Percentiles rank a stretch among this genome's conserved stretches.
Conservation (phyloP, 37 sponge, comb jelly and placozoan genomes). For the Beroe forskalii region DNA sequence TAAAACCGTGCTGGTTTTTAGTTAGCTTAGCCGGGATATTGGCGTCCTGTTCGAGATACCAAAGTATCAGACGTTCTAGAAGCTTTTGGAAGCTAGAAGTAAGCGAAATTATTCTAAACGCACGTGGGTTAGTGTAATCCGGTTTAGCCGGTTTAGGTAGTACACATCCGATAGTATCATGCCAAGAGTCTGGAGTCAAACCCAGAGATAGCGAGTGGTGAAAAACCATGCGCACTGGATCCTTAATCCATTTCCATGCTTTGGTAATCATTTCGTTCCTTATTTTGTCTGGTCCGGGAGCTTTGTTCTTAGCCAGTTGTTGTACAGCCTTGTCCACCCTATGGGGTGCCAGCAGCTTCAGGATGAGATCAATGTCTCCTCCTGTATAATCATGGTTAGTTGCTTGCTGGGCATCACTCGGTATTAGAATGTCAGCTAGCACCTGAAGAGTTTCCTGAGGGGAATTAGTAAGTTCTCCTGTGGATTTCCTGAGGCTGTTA, state of each 20-base stretch:
- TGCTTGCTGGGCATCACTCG: neutral
- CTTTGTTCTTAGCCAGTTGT: neutral
- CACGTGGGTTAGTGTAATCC: neutral
- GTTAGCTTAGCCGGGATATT: neutral
- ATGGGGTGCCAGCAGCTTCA: neutral
- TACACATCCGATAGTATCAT: neutral
- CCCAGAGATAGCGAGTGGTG: neutral
- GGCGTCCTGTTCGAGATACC: neutral
- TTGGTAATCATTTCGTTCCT: constrained; percentile 1
- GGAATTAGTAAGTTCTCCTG: too few relatives aligned
- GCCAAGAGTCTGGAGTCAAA: neutral
- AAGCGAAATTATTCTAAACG: neutral
- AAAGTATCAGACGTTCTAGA: neutral
- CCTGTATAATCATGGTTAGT: neutral
- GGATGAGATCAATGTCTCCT: neutral
- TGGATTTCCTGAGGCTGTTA: constrained; percentile 1
- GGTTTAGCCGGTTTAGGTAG: neutral
- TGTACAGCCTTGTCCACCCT: neutral
- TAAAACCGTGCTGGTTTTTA: neutral
- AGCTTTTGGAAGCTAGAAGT: neutral
- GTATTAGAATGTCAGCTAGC: neutral
- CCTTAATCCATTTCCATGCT: neutral
- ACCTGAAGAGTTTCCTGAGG: neutral
- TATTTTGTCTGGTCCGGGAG: neutral
- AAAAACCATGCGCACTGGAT: neutral